Percentiles rank a stretch among this genome's conserved stretches.
phyloP scores from a whole-genome alignment of 2,113 vertebrate species.

The Neoarius graeffei region DNA sequence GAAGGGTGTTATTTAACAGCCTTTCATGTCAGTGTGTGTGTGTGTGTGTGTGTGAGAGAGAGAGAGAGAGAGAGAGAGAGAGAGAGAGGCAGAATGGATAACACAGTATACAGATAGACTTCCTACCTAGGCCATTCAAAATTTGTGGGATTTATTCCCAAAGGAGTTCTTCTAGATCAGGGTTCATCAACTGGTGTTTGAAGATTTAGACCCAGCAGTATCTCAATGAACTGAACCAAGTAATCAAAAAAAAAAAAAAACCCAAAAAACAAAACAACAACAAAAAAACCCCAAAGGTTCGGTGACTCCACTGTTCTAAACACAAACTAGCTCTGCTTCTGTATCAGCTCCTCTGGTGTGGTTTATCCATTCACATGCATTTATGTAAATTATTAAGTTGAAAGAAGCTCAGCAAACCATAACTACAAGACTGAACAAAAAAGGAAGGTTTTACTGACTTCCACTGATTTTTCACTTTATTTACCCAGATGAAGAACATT shows the following conservation, averaged over 20 bases:
- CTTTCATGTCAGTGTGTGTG: background rate
- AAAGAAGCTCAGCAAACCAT: background rate
- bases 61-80: too few relatives aligned
- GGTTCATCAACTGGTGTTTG: background rate
- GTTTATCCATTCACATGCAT: background rate
- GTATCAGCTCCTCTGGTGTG: background rate
- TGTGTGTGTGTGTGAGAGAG: background rate
- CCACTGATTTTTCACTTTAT: background rate
- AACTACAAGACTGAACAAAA: background rate
- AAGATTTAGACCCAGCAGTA: background rate
- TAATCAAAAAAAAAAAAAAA: background rate
- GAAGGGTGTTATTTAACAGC: background rate
- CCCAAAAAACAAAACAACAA: too few relatives aligned
- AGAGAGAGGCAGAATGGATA: background rate
- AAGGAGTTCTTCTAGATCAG: background rate
- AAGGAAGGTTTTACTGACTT: background rate
- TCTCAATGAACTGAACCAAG: background rate
- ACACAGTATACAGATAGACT: background rate
- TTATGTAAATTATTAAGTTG: background rate
- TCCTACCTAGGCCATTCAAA: background rate
- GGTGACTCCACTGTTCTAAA: background rate
- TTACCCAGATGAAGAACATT: background rate
- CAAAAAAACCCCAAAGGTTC: background rate
- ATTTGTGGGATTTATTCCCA: background rate
- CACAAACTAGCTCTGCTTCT: background rate